These are phyloP conservation scores for Diplazon laetatorius DNA, from an alignment of 2,888 invertebrate genomes.

Conservation along the genomic window DNA sequence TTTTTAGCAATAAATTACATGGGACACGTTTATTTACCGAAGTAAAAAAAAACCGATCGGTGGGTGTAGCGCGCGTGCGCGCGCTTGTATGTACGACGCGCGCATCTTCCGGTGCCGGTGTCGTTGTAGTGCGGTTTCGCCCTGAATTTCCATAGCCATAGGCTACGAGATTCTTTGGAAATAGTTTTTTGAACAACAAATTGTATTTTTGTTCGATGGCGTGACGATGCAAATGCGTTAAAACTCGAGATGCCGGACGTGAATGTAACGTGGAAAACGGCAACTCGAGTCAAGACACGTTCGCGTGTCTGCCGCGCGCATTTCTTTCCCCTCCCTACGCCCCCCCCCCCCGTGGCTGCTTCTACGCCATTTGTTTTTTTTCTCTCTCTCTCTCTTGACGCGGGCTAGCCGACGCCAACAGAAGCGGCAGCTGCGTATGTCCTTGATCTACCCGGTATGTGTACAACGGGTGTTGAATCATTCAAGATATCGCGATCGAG, in stretches of 20 bases:
- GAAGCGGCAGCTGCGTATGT: slow-evolving; percentile 53
- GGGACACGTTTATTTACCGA: slow-evolving; percentile 11
- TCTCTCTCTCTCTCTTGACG: slow-evolving; percentile 1
- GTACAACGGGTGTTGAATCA: slow-evolving; percentile 44
- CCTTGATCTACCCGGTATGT: slow-evolving; percentile 42
- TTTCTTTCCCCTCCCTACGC: neutral
- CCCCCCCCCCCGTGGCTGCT: neutral
- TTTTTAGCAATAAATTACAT: neutral
- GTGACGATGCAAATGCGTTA: slow-evolving; percentile 15
- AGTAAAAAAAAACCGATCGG: neutral
- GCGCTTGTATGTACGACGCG: slow-evolving; percentile 23
- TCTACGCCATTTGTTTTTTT: neutral
- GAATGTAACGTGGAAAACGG: no score
- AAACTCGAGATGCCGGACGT: no score
- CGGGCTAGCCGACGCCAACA: slow-evolving; percentile 11
- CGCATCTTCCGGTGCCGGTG: slow-evolving; percentile 58
- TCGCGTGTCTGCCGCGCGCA: neutral
- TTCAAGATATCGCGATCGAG: neutral
- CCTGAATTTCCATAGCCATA: no score
- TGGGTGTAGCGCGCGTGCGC: slow-evolving; percentile 42
- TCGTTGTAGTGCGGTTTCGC: slow-evolving; percentile 9
- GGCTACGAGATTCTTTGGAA: no score
- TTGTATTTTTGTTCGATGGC: no score
- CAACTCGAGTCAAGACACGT: no score
- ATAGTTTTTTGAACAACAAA: no score